Percentiles rank a stretch among this genome's conserved stretches.
These are phyloP conservation scores for Eretmochelys imbricata DNA, from an alignment of 2,113 vertebrate species.

Conservation along the genomic window DNA sequence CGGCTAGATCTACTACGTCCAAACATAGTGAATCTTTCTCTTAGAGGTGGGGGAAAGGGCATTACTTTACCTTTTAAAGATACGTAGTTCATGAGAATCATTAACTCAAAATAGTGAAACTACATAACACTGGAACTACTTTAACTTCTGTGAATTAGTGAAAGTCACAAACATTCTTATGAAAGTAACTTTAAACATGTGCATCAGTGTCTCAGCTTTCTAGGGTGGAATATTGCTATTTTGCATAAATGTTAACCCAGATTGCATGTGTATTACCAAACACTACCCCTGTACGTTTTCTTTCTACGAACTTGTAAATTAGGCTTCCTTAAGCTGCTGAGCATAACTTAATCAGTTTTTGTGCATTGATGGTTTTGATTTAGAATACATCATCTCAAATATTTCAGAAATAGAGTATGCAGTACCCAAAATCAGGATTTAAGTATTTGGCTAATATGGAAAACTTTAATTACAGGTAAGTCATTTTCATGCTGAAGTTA, in stretches of 20 bases:
- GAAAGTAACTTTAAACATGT: not conserved
- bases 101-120: not conserved
- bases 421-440: conserved; percentile 78
- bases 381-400: conserved; percentile 71
- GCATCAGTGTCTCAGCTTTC: conserved; percentile 40
- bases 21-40: not conserved
- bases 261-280: not conserved
- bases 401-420: conserved; percentile 81
- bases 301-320: conserved; percentile 8
- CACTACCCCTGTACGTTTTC: not conserved
- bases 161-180: not conserved
- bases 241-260: not conserved
- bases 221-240: not conserved
- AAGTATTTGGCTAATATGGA: conserved; percentile 66
- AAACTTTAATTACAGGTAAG: conserved; percentile 77
- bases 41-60: not conserved
- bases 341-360: not conserved
- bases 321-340: conserved; percentile 42
- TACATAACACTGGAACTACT: not conserved
- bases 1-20: not conserved
- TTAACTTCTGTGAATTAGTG: conserved; percentile 1
- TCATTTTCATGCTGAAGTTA: conserved; percentile 48
- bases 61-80: not conserved
- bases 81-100: not conserved
- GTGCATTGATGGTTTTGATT: conserved; percentile 29